A percentile compares a stretch with the other conserved stretches of the same genome.
phyloP scores from a whole-genome alignment of 2,797 vertebrate genomes.

The Spinus pinus region DNA sequence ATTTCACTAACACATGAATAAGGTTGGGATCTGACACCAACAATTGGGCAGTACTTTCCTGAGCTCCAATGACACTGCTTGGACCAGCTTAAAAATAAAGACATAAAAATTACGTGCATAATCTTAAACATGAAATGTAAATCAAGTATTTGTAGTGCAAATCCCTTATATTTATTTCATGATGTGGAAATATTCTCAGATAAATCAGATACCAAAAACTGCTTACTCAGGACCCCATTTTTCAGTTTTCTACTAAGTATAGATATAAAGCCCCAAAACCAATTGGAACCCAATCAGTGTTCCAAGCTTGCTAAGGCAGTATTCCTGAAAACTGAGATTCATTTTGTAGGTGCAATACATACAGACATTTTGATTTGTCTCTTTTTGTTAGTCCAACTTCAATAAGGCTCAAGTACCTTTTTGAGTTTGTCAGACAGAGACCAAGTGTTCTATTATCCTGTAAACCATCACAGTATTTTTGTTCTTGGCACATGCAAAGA shows the following conservation, averaged over 20 bases:
- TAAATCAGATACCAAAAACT: not conserved
- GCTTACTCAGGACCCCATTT: not conserved
- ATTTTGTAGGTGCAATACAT: not conserved
- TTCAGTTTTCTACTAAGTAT: not conserved
- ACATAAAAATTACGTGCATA: not conserved
- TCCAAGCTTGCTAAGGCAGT: not conserved
- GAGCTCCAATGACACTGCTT: constrained; percentile 82
- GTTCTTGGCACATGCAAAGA: not conserved
- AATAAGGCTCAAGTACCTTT: not conserved
- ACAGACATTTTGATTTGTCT: not conserved
- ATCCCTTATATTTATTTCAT: not conserved
- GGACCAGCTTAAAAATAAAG: constrained; percentile 76
- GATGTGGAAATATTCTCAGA: not conserved
- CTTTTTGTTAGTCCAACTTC: not conserved
- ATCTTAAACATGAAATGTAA: not conserved
- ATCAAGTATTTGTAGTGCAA: not conserved
- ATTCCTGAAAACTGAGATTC: not conserved
- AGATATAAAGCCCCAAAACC: not conserved
- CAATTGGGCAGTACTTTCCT: constrained; percentile 94
- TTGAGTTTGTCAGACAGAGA: not conserved
- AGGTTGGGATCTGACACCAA: constrained; percentile 95
- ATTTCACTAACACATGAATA: constrained; percentile 94
- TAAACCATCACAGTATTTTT: not conserved
- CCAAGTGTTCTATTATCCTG: not conserved
- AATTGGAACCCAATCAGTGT: not conserved